Base-by-base conservation (phyloP, 2,797 vertebrate genomes). In the Arrhamphus sclerolepis region DNA sequence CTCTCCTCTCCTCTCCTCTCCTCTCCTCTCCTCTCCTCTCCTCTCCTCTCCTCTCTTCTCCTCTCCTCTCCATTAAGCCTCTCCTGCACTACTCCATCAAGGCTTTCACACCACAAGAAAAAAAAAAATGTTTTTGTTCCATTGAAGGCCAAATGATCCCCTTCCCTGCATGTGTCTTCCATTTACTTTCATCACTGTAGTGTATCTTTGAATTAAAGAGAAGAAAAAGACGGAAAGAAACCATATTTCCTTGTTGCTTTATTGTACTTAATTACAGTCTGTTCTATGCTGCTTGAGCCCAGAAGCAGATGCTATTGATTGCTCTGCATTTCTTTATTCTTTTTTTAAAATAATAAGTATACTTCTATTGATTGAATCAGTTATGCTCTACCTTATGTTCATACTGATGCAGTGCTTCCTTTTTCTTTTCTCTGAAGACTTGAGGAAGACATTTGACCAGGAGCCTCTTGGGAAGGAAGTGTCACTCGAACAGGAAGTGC, bases 391-490 rank as follows among this genome's bases (percentile, higher is more conserved):
- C 10, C n/a, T 3, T 58, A 20, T 39, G 7, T 41, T 41, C 57
- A 58, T 60, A 46, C 42, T 67, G 19, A 75, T 50, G 16, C n/a
- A 56, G 10, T n/a, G 4, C 31, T 29, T 62, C 21, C 11, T 70
- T 51, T 48, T 60, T 67, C 6, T 83, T 39, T 71, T 75, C 42
- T 4, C 65, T 65, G 0, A 64, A 99, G 97, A 98, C 88, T 90
- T 99, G 49, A 94, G 95, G 77, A 99, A 99, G 81, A 98, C 96
- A 0, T 99, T 99, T 17, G 97, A 99, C 78, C 97, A 98, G 80
- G 97, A 99, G 56, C 97, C 97, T n/a, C 84, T 99, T 28, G 97
- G 97, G 44, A 99, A 98, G 81, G 97, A 99, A 90, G 97, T 98
- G 5, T 94, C 94, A 1, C 89, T 99, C 29, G 97, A 99, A 78